Evolutionary conservation across 2,113 vertebrate species (phyloP).

Genomic region (Amphiprion percula): DNA sequence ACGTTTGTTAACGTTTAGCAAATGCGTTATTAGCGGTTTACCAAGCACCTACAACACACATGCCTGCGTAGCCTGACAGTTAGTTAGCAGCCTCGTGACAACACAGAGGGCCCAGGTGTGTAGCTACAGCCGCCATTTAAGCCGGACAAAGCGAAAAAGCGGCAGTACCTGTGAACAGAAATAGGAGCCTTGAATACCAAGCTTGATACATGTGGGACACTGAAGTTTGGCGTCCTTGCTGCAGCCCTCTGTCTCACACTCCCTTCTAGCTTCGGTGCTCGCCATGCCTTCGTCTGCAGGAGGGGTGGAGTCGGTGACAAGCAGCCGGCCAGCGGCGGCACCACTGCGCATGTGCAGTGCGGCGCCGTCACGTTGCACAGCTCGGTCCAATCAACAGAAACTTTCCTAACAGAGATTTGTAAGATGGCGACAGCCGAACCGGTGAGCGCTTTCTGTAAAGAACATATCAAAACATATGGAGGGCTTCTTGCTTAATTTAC

Average conservation of each 20-base stretch:
- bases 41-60: conserved; percentile 16
- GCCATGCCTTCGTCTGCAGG: conserved; percentile 90
- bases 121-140: not conserved
- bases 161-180: conserved; percentile 96
- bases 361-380: conserved; percentile 44
- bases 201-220: conserved; percentile 98
- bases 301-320: conserved; percentile 67
- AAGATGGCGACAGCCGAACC: conserved; percentile 99
- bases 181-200: conserved; percentile 96
- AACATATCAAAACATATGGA: conserved; percentile 48
- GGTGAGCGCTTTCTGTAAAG: conserved; percentile 87
- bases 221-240: conserved; percentile 95
- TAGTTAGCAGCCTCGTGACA: conserved; percentile 72
- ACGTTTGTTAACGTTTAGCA: not conserved
- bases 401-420: conserved; percentile 87
- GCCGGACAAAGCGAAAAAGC: not conserved
- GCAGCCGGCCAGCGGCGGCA: conserved; percentile 26
- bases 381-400: conserved; percentile 67
- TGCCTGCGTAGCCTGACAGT: conserved; percentile 66
- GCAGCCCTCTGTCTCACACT: conserved; percentile 95
- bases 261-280: conserved; percentile 90
- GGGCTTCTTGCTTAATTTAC: not conserved
- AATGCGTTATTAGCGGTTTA: not conserved
- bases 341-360: conserved; percentile 62
- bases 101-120: conserved; percentile 44